A percentile compares a stretch with the other conserved stretches of the same genome.
These are phyloP conservation scores for Actinostola sp. DNA, from an alignment of 92 coral and sea anemone genomes.

Conservation along the genomic window DNA sequence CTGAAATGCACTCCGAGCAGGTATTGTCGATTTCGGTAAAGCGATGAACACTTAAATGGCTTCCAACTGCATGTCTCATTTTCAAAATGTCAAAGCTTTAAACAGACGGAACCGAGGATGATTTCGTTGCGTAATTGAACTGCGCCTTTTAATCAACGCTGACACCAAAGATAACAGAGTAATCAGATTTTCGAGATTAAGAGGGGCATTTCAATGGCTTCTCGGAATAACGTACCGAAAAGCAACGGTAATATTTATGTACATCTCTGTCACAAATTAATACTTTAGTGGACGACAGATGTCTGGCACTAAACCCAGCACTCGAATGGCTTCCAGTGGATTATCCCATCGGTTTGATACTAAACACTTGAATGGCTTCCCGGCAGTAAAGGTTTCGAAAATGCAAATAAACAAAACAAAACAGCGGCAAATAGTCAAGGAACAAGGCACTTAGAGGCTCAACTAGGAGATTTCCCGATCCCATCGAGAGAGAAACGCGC, in stretches of 20 bases:
- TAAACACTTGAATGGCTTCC: slow-evolving; percentile 18
- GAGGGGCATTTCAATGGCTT: neutral
- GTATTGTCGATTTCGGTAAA: neutral
- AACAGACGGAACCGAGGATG: too few species aligned
- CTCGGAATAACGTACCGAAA: slow-evolving; percentile 4
- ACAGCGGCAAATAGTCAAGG: neutral
- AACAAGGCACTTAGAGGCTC: slow-evolving; percentile 1
- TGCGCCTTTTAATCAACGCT: too few species aligned
- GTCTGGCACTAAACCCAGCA: slow-evolving; percentile 7
- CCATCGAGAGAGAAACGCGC: neutral
- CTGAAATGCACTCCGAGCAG: neutral
- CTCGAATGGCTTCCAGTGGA: slow-evolving; percentile 13
- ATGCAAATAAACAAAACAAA: neutral
- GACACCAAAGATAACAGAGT: too few species aligned
- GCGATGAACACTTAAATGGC: neutral
- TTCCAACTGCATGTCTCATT: neutral
- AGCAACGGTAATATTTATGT: slow-evolving; percentile 8
- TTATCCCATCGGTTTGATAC: slow-evolving; percentile 7
- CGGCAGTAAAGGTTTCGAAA: neutral
- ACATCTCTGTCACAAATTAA: slow-evolving; percentile 6
- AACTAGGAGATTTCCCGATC: neutral
- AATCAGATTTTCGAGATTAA: neutral
- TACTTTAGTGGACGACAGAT: slow-evolving; percentile 4
- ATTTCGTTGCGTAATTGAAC: too few species aligned
- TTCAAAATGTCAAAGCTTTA: too few species aligned